Percentiles rank a stretch among this genome's conserved stretches.
phyloP scores from a whole-genome alignment of 2,797 vertebrate species.

The Sebastes nivosus region DNA sequence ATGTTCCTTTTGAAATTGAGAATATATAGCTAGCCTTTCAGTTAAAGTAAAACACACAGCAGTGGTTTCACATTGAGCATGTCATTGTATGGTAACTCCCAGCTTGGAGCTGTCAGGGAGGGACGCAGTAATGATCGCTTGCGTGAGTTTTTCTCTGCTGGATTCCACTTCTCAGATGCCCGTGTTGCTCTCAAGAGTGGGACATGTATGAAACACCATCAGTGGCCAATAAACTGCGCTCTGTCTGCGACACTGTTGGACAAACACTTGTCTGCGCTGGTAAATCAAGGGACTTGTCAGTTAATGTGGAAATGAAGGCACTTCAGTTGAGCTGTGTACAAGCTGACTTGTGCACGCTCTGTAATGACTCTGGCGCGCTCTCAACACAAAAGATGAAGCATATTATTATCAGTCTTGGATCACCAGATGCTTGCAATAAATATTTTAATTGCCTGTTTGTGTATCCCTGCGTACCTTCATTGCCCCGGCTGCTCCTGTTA shows the following conservation, averaged over 20 bases:
- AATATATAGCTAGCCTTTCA: background rate
- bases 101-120: background rate
- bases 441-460: slow-evolving; percentile 46
- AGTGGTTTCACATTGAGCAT: background rate
- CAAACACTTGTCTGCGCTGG: slow-evolving; percentile 36
- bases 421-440: slow-evolving; percentile 45
- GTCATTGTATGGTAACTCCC: background rate
- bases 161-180: slow-evolving; percentile 19
- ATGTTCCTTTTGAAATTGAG: background rate
- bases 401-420: slow-evolving; percentile 36
- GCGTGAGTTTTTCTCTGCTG: background rate
- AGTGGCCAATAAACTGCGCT: slow-evolving; percentile 19
- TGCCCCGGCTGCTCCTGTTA: slow-evolving; percentile 25
- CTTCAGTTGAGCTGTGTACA: slow-evolving; percentile 8
- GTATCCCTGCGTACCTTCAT: slow-evolving; percentile 1
- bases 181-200: slow-evolving; percentile 4
- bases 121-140: background rate
- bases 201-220: slow-evolving; percentile 14
- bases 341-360: background rate
- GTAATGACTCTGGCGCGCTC: slow-evolving; percentile 1
- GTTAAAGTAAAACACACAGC: background rate
- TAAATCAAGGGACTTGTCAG: slow-evolving; percentile 14
- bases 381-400: slow-evolving; percentile 25
- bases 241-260: slow-evolving; percentile 30
- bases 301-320: slow-evolving; percentile 20